Evolutionary conservation across 2,888 invertebrate species (phyloP), one percentile per base, ranked within the genome.

Genomic region (Chrysina gloriosa): DNA sequence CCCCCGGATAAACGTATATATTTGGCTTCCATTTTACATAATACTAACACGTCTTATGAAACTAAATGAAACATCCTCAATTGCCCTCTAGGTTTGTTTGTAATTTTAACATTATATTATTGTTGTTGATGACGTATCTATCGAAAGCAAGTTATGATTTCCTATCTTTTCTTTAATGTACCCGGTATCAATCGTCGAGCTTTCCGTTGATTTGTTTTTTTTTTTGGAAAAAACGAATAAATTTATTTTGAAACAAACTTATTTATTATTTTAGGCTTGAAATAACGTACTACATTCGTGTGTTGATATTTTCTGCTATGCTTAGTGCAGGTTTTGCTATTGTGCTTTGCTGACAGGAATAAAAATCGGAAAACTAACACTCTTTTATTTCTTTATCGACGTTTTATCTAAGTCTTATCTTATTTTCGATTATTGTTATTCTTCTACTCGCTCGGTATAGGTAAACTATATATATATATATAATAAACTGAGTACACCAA

Each of bases 1-100:
- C n/a, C n/a, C n/a, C n/a, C n/a, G n/a, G n/a, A n/a, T n/a, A n/a
- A n/a, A n/a, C 19, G 39, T 65, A 50, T 27, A 63, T 75, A 75
- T 69, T 79, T 78, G 80, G 80, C 80, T 80, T 81, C 80, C 80
- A 79, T 77, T 77, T 70, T 71, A 68, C 48, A 50, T 76, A 75
- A 72, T 72, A 71, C 72, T 73, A 29, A 52, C n/a, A 52, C 11
- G 63, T 48, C 63, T 50, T 63, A 47, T 63, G 48, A 73, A 74
- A 63, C 56, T 65, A 39, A 67, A 63, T 67, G 69, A 73, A 47
- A 27, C 47, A 52, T 58, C 71, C 67, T 67, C 70, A 68, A 69
- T 73, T 70, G 63, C 74, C 75, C 73, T 72, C 69, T 67, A 48
- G 42, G 56, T 73, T 74, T 70, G 52, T 71, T 69, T 65, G 71